These are phyloP conservation scores for Epinephelus lanceolatus DNA, from an alignment of 2,113 vertebrate species.

Conservation along the genomic window DNA sequence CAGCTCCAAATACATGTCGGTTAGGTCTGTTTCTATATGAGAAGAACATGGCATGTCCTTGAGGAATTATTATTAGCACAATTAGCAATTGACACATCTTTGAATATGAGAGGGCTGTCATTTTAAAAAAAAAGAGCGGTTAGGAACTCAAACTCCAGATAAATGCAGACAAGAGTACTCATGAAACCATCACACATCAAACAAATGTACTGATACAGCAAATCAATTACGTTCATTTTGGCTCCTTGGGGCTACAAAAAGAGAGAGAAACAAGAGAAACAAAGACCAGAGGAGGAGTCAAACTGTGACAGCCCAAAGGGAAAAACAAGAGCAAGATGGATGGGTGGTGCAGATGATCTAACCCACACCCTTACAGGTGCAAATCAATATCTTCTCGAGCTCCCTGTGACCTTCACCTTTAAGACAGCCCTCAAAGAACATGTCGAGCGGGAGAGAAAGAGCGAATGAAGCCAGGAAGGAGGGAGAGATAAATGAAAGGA, in stretches of 20 bases:
- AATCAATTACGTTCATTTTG: constrained; percentile 41
- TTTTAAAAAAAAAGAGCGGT: background rate
- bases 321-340: constrained; percentile 79
- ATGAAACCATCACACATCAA: constrained; percentile 34
- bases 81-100: constrained; percentile 13
- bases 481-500: constrained; percentile 59
- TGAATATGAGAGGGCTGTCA: constrained; percentile 14
- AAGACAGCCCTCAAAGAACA: constrained; percentile 50
- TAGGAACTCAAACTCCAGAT: background rate
- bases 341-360: constrained; percentile 56
- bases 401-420: constrained; percentile 67
- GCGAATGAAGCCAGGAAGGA: constrained; percentile 31
- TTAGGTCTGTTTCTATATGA: background rate
- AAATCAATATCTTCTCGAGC: constrained; percentile 65
- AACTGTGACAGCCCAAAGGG: constrained; percentile 34
- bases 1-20: constrained; percentile 17
- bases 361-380: constrained; percentile 66
- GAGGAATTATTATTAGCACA: background rate
- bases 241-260: constrained; percentile 14
- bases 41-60: background rate
- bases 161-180: background rate
- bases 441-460: constrained; percentile 21
- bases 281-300: constrained; percentile 26
- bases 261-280: constrained; percentile 40
- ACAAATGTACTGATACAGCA: constrained; percentile 14